Conservation (phyloP, 2,888 invertebrate species). For the Leucophora obtusa region DNA sequence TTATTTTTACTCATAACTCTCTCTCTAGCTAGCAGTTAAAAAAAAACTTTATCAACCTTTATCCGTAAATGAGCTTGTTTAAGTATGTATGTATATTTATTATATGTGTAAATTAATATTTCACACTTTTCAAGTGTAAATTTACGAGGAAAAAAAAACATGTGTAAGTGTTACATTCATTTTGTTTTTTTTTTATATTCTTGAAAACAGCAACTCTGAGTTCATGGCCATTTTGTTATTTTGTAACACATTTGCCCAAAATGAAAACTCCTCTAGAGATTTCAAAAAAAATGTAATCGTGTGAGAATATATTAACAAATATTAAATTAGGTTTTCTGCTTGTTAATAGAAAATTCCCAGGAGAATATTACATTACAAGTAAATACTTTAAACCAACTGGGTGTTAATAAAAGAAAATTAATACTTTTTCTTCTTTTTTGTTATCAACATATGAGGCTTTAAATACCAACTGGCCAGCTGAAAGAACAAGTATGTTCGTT, state of each 20-base stretch:
- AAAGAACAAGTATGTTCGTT: no score
- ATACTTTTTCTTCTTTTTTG: no score
- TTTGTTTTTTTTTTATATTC: neutral
- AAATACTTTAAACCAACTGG: conserved; percentile 3
- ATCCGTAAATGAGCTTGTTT: no score
- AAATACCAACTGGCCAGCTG: no score
- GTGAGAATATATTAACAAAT: conserved; percentile 9
- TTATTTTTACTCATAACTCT: no score
- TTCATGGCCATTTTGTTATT: conserved; percentile 35
- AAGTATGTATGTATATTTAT: neutral
- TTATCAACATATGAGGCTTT: no score
- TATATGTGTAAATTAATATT: conserved; percentile 20
- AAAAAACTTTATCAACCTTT: no score
- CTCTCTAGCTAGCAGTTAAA: no score
- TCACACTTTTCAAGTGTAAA: conserved; percentile 34
- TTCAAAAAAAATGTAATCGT: neutral
- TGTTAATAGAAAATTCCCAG: conserved; percentile 1
- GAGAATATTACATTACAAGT: neutral
- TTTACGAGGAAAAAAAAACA: conserved; percentile 18
- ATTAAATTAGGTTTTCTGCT: conserved; percentile 23
- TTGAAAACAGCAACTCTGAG: neutral
- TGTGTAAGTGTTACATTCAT: neutral
- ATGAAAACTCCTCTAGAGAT: conserved; percentile 13
- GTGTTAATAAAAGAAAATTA: neutral
- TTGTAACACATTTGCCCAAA: conserved; percentile 4